Evolutionary conservation across 2,113 vertebrate genomes (phyloP), one percentile per base, ranked within the genome.

Genomic region (Butorides virescens): DNA sequence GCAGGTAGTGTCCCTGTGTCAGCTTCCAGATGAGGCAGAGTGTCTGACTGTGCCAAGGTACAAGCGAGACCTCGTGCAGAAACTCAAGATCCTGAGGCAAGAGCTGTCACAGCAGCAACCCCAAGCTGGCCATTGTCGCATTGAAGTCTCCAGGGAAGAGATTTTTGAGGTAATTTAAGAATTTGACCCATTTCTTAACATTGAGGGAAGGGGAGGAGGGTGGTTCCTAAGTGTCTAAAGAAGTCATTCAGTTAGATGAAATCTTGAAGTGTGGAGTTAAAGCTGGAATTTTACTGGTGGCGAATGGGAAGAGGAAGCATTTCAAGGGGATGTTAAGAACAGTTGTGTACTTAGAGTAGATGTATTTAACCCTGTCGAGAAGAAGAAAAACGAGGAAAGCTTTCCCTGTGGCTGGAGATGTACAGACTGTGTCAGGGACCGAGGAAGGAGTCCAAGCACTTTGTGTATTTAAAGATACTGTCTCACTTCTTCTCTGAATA

Each of bases 91-190:
- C 97, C 98, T 99, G 88, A 96, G 99, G 29, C 99, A 99, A 93
- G 99, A 99, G 82, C 98, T 99, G 88, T 99, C 99, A 68, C 99
- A 99, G 95, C 99, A 99, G 94, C 99, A 99, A 97, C 99, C 99
- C 39, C 99, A 99, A 97, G 99, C 99, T 3, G 99, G 99, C 63
- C 99, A 99, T 85, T 99, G 99, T 94, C 99, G 99, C 46, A 99
- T 99, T 39, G 99, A 99, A 95, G 99, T 99, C 95, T 99, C 99
- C 90, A 99, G 99, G 15, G 99, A 99, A 96, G 99, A 99, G 97
- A 99, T 99, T 94, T 99, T 99, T 97, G 99, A 99, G 99, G 99
- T 99, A 98, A 97, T 62, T 65, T 6, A 25, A 88, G 81, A 49
- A 56, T 88, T 92, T n/a, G 59, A 81, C 9, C 67, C 5, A 0